phyloP scores from a whole-genome alignment of 2,888 invertebrate genomes.

The Dioctria linearis region DNA sequence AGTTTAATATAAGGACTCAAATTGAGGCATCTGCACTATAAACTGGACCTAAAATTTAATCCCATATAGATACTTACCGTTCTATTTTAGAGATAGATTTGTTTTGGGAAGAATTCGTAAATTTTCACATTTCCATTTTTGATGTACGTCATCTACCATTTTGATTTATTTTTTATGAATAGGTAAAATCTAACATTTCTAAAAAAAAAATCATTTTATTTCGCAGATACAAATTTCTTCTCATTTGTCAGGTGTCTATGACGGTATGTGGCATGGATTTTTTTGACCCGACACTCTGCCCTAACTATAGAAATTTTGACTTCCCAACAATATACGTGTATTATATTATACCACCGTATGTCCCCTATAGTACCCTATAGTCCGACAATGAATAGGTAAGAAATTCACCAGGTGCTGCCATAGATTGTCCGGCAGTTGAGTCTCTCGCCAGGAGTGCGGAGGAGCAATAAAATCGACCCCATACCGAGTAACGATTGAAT shows the following conservation, averaged over 20 bases:
- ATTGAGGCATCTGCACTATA: too few species aligned
- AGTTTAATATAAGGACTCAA: too few species aligned
- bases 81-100: too few species aligned
- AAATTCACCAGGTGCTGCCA: constrained; percentile 49
- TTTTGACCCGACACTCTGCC: constrained; percentile 22
- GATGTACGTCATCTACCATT: too few species aligned
- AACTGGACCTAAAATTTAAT: too few species aligned
- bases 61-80: too few species aligned
- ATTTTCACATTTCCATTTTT: too few species aligned
- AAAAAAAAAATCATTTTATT: neutral
- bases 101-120: too few species aligned
- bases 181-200: neutral
- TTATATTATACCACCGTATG: neutral
- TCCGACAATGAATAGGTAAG: constrained; percentile 19
- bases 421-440: constrained; percentile 4
- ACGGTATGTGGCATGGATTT: constrained; percentile 18
- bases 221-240: constrained; percentile 28
- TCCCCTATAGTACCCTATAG: neutral
- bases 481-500: constrained; percentile 58
- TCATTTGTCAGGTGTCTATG: constrained; percentile 41
- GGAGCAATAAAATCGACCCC: constrained; percentile 57
- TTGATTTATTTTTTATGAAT: too few species aligned
- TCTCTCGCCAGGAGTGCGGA: constrained; percentile 47
- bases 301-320: constrained; percentile 24
- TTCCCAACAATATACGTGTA: constrained; percentile 17